A percentile compares a stretch with the other conserved stretches of the same genome.
Evolutionary conservation across 2,888 invertebrate species (phyloP).

Genomic region (Chorisops tibialis): DNA sequence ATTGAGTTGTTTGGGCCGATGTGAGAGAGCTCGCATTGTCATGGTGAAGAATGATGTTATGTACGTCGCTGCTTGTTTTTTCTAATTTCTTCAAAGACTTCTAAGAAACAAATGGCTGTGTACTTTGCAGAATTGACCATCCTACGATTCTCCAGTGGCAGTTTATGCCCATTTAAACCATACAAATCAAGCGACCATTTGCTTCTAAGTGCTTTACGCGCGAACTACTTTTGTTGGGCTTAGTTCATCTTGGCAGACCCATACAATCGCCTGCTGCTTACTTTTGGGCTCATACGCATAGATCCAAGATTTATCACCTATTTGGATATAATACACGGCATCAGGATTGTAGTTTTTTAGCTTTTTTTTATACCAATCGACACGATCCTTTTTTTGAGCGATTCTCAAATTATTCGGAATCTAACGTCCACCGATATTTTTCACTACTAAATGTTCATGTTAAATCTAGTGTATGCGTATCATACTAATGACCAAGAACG

Average conservation of each 20-base stretch:
- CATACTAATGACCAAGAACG: constrained; percentile 34
- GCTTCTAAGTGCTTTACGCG: no score
- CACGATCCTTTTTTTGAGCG: neutral
- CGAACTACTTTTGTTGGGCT: no score
- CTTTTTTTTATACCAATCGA: constrained; percentile 4
- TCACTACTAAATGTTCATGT: constrained; percentile 35
- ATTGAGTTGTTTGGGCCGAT: no score
- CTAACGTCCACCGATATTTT: constrained; percentile 33
- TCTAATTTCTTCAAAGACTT: constrained; percentile 32
- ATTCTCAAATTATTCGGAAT: constrained; percentile 36
- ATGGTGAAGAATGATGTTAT: no score
- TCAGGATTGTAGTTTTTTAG: neutral
- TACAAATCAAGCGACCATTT: no score
- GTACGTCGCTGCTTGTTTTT: no score
- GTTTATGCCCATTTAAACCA: no score
- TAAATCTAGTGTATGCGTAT: constrained; percentile 33
- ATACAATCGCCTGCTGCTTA: neutral
- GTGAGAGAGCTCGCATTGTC: no score
- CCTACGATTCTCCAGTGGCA: constrained; percentile 25
- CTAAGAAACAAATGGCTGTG: constrained; percentile 27
- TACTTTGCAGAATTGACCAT: constrained; percentile 34
- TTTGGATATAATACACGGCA: neutral
- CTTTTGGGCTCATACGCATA: neutral
- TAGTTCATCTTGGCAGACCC: constrained; percentile 28
- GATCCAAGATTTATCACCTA: neutral